phyloP scores from a whole-genome alignment of 64 coral and sea anemone genomes.

The Stichodactyla mertensii region DNA sequence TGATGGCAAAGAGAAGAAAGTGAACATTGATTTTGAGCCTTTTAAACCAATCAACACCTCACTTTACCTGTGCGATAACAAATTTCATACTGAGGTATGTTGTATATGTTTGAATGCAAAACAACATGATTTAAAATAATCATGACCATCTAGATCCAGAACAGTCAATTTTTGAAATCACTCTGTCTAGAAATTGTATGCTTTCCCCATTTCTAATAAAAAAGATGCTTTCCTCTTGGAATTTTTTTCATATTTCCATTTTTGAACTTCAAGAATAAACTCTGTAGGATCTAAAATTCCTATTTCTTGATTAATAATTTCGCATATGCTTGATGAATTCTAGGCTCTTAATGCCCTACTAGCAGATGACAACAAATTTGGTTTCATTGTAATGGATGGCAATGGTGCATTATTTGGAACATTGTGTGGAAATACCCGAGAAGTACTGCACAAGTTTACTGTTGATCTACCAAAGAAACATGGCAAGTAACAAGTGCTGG shows the following conservation, averaged over 20 bases:
- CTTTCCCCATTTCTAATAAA: too few species aligned
- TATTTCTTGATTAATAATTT: background rate
- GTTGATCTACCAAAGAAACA: constrained; percentile 99
- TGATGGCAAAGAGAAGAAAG: constrained; percentile 98
- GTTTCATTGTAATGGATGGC: constrained; percentile 98
- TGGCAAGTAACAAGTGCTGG: constrained; percentile 37
- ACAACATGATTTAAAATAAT: background rate
- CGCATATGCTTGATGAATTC: background rate
- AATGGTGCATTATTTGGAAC: constrained; percentile 97
- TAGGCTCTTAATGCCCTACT: constrained; percentile 93
- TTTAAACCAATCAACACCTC: constrained; percentile 98
- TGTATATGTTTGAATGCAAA: background rate
- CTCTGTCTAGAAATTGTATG: too few species aligned
- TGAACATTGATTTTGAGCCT: constrained; percentile 98
- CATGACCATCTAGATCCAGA: too few species aligned
- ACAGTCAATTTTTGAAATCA: too few species aligned
- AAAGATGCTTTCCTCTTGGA: too few species aligned
- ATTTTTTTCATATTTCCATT: too few species aligned
- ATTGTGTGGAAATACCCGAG: constrained; percentile 91
- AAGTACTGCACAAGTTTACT: constrained; percentile 97
- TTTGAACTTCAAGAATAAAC: too few species aligned
- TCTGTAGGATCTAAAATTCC: too few species aligned
- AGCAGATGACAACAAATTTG: constrained; percentile 99
- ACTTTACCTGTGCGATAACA: constrained; percentile 93
- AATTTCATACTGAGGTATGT: constrained; percentile 97